Conservation (phyloP, 1,140 invertebrate species). For the Protaetia brevitarsis region DNA sequence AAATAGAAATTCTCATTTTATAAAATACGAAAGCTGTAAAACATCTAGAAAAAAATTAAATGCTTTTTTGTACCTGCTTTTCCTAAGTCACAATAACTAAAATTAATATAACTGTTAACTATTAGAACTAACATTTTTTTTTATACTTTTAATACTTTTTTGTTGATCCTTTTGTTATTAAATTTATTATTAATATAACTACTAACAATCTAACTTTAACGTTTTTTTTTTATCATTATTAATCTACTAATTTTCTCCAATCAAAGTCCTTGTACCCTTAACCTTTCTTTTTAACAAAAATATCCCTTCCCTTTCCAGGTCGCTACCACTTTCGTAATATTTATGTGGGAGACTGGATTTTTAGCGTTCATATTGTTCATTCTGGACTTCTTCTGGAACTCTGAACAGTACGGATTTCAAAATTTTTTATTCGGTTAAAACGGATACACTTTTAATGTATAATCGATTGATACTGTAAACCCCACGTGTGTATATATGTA, state of each 20-base stretch:
- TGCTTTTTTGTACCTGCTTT: no score
- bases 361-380: slow-evolving; percentile 33
- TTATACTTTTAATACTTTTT: slow-evolving; percentile 4
- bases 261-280: neutral
- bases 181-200: neutral
- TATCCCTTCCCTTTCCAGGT: slow-evolving; percentile 30
- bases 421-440: slow-evolving; percentile 8
- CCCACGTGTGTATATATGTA: neutral
- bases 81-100: no score
- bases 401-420: slow-evolving; percentile 17
- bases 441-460: neutral
- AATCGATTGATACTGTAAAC: neutral
- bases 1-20: no score
- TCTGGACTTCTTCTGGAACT: slow-evolving; percentile 33
- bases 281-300: neutral
- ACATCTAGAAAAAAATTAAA: no score
- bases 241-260: slow-evolving; percentile 4
- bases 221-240: neutral
- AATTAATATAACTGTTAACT: no score
- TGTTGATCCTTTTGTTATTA: neutral
- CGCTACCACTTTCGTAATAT: slow-evolving; percentile 33
- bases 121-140: neutral
- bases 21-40: no score
- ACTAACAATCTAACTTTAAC: neutral
- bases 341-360: slow-evolving; percentile 34